A percentile compares a stretch with the other conserved stretches of the same genome.
These are phyloP conservation scores for Stichodactyla mertensii DNA, from an alignment of 64 coral and sea anemone species.

Conservation along the genomic window DNA sequence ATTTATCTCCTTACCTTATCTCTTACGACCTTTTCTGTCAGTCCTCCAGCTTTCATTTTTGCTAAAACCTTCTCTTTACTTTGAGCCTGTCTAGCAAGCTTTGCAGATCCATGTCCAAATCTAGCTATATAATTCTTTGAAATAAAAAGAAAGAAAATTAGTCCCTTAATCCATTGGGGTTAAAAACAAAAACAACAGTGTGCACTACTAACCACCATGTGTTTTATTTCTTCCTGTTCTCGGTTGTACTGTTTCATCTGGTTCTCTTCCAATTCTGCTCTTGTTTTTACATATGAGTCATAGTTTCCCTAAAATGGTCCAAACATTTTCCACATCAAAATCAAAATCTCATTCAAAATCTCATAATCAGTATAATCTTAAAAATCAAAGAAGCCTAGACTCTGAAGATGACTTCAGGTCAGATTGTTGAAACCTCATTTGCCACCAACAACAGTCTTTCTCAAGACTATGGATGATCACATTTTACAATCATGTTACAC, in stretches of 20 bases:
- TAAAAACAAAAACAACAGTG: background rate
- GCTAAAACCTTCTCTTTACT: slow-evolving; percentile 97
- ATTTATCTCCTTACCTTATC: slow-evolving; percentile 61
- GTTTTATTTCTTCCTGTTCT: slow-evolving; percentile 97
- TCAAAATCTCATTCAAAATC: too few species aligned
- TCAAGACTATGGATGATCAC: too few species aligned
- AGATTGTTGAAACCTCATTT: too few species aligned
- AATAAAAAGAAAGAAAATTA: background rate
- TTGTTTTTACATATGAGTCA: slow-evolving; percentile 90
- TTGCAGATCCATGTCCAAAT: slow-evolving; percentile 97
- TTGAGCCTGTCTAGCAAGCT: slow-evolving; percentile 94
- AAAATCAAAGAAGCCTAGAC: too few species aligned
- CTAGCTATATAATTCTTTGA: slow-evolving; percentile 92
- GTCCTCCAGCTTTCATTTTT: slow-evolving; percentile 94
- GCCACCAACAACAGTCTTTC: too few species aligned
- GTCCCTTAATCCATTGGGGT: background rate
- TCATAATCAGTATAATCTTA: too few species aligned
- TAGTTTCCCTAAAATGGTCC: slow-evolving; percentile 78
- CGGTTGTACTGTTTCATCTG: slow-evolving; percentile 95
- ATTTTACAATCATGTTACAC: too few species aligned
- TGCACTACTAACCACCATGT: slow-evolving; percentile 73
- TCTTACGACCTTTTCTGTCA: slow-evolving; percentile 74
- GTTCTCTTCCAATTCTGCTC: slow-evolving; percentile 87
- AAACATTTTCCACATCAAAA: background rate
- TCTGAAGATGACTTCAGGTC: too few species aligned